Evolutionary conservation across 2,113 vertebrate genomes (phyloP).

Genomic region (Vimba vimba): DNA sequence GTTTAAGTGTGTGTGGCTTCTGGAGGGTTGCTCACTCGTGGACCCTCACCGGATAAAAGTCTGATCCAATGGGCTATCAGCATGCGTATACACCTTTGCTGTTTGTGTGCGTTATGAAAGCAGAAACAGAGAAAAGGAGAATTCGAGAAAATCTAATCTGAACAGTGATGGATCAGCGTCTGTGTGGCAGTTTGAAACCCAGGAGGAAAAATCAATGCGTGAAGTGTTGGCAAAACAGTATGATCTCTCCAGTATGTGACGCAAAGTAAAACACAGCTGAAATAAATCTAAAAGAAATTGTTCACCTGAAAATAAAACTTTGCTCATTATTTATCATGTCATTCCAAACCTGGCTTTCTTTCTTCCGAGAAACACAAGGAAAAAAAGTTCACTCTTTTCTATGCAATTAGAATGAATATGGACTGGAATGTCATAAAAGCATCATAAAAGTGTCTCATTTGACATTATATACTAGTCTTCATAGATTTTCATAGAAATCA

Average conservation of each 20-base stretch:
- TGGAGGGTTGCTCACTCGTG: neutral
- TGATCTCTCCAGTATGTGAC: neutral
- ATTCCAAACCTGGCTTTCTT: neutral
- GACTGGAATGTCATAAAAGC: neutral
- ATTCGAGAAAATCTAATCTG: slow-evolving; percentile 20
- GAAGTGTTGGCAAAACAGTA: neutral
- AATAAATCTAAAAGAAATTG: neutral
- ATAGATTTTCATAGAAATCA: neutral
- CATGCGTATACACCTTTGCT: slow-evolving; percentile 1
- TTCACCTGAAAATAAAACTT: neutral
- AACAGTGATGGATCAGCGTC: slow-evolving; percentile 20
- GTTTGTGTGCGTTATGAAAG: neutral
- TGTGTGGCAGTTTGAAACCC: slow-evolving; percentile 2
- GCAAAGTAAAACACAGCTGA: neutral
- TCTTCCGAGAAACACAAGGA: neutral
- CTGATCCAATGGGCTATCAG: slow-evolving; percentile 23
- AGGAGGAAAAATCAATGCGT: neutral
- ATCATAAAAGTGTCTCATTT: neutral
- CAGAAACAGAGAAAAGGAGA: slow-evolving; percentile 14
- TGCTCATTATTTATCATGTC: neutral
- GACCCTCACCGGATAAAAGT: neutral
- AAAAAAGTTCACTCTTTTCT: too few relatives aligned
- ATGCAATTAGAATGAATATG: neutral
- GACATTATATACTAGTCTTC: neutral
- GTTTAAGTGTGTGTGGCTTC: slow-evolving; percentile 2